A percentile compares a stretch with the other conserved stretches of the same genome.
phyloP scores from a whole-genome alignment of 2,113 vertebrate species.

The Gymnobelideus leadbeateri region DNA sequence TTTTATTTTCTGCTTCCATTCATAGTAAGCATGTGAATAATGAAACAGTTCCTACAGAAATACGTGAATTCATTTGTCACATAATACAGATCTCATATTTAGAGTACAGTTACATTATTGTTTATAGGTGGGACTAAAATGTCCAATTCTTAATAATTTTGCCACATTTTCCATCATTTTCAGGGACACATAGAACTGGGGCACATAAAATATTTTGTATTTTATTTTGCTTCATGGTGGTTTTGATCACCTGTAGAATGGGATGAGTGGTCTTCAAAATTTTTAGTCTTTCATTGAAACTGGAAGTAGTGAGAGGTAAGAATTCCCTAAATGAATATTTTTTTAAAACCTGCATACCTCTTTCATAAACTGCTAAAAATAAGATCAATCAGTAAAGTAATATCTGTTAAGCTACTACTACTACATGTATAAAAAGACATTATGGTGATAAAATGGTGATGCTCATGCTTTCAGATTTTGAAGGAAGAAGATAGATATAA shows the following conservation, averaged over 20 bases:
- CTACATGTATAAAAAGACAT: accelerated
- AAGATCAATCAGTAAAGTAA: accelerated
- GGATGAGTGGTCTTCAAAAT: not conserved
- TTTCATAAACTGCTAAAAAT: not conserved
- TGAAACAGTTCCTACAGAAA: not conserved
- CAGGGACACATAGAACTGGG: not conserved
- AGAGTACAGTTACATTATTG: not conserved
- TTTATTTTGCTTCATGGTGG: not conserved
- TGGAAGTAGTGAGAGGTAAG: not conserved
- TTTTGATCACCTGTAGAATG: not conserved
- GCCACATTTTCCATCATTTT: not conserved
- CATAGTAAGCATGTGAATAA: not conserved
- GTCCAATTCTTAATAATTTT: not conserved
- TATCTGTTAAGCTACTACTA: not conserved
- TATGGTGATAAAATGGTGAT: accelerated
- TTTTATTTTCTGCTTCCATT: not conserved
- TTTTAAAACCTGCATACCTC: not conserved
- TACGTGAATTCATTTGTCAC: not conserved
- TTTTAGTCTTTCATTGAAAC: not conserved
- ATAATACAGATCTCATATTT: not conserved
- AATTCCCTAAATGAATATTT: not conserved
- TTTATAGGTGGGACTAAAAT: not conserved
- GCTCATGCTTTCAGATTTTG: no score
- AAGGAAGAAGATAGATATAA: not conserved
- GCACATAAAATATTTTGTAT: not conserved